Evolutionary conservation across 2,113 vertebrate genomes (phyloP), one percentile per base, ranked within the genome.

Genomic region (Cygnus buccinator): DNA sequence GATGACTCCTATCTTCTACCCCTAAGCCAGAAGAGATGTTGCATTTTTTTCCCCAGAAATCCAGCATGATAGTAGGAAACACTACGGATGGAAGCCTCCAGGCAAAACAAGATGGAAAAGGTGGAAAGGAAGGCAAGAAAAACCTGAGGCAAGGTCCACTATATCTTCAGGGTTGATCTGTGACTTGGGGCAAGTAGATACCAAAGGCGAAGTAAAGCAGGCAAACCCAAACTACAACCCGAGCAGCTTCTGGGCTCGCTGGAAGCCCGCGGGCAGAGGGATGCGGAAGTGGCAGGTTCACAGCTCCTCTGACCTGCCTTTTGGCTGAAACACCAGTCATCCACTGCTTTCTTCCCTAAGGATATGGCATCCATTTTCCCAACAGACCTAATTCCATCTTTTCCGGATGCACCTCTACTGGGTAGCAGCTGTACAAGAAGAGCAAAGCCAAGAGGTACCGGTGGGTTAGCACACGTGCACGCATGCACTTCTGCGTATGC

Each of bases 121-220:
- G 19, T 31, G 52, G 28, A 74, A 81, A 91, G 13, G 29, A 87
- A 10, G 39, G 52, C 2, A 85, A 46, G 35, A 57, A 48, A 48
- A 48, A 20, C 46, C 20, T 48, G 46, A 48, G 46, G 46, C 46
- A 48, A 48, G 57, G 55, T 39, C 39, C 13, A 65, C 17, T 18
- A 13, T 65, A 3, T 48, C 48, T 57, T 68, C 52, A 76, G 58
- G 37, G 19, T 4, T 71, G 11, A 77, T 48, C 37, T 72, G 31
- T n/a, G 13, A 17, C 78, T 87, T 71, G 66, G 44, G 31, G 21
- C 67, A 73, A 66, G 41, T 66, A 62, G 4, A 85, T 66, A 63
- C 29, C 58, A 74, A 83, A 87, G 28, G 16, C 23, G 17, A 93
- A 84, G 54, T 33, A 37, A 89, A 91, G 63, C 55, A 79, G 41